Conservation (phyloP, 23 tunicate species). For the Trididemnum nubilum region DNA sequence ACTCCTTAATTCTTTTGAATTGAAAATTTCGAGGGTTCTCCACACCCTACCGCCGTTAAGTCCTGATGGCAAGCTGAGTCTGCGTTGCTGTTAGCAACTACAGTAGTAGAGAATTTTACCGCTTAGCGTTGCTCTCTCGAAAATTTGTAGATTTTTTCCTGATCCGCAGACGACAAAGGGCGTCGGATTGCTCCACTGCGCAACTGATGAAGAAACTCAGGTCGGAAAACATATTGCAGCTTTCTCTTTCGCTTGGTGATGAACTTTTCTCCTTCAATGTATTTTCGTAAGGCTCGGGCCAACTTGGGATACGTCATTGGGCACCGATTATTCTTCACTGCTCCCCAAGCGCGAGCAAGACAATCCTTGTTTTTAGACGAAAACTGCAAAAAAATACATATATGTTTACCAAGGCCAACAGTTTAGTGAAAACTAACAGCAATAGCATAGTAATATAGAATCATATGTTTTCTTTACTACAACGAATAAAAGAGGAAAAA, state of each 20-base stretch:
- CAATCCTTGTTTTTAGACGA: constrained; percentile 60
- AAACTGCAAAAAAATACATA: constrained; percentile 59
- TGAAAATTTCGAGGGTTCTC: no score
- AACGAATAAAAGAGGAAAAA: no score
- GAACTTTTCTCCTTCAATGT: constrained; percentile 62
- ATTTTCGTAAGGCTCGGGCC: constrained; percentile 85
- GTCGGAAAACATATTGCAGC: constrained; percentile 77
- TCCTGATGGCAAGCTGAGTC: background rate
- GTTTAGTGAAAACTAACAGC: no score
- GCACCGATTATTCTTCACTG: constrained; percentile 70
- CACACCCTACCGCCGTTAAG: no score
- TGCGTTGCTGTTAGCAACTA: background rate
- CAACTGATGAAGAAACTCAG: constrained; percentile 39
- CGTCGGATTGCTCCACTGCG: background rate
- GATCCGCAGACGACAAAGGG: background rate
- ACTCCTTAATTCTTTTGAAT: no score
- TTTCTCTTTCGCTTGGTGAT: constrained; percentile 63
- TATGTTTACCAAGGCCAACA: background rate
- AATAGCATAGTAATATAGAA: no score
- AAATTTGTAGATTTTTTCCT: constrained; percentile 10
- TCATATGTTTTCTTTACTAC: no score
- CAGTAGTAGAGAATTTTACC: no score
- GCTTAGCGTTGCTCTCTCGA: constrained; percentile 18
- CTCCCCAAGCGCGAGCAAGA: constrained; percentile 74
- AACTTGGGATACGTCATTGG: constrained; percentile 93